These are phyloP conservation scores for Clarias platycephalus DNA, from an alignment of 2,797 vertebrate species.

Conservation along the genomic window DNA sequence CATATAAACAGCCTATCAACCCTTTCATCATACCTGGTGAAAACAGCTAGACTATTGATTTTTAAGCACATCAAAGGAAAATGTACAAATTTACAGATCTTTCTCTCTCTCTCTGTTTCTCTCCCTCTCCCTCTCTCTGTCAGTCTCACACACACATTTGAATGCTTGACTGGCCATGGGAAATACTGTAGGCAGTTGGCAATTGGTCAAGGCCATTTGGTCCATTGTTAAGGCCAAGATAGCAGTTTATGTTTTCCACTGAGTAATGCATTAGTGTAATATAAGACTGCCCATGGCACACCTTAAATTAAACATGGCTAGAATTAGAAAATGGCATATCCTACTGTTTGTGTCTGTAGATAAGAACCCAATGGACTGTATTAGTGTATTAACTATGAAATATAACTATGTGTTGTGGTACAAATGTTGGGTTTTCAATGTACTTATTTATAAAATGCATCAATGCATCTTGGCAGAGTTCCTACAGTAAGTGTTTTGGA, in stretches of 20 bases:
- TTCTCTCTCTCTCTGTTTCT: too few relatives aligned
- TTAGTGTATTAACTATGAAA: background rate
- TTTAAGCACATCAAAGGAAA: conserved; percentile 5
- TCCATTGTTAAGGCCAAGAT: background rate
- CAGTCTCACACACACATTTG: background rate
- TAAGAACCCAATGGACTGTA: background rate
- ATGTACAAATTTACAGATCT: background rate
- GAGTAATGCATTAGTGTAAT: too few relatives aligned
- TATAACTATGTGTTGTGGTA: too few relatives aligned
- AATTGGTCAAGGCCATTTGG: background rate
- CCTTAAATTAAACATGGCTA: background rate
- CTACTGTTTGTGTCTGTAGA: background rate
- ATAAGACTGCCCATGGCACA: background rate
- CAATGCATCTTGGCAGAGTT: too few relatives aligned
- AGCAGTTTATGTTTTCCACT: background rate
- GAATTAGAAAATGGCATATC: background rate
- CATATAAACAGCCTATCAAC: conserved; percentile 30
- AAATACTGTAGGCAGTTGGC: background rate
- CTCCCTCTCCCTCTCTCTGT: too few relatives aligned
- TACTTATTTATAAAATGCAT: too few relatives aligned
- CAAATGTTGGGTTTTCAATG: too few relatives aligned
- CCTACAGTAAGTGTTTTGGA: too few relatives aligned
- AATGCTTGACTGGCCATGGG: background rate
- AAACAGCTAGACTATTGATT: background rate
- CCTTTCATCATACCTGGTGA: conserved; percentile 8